These are phyloP conservation scores for Theonella swinhoei DNA, from an alignment of 37 sponge, comb jelly and placozoan genomes.

Conservation along the genomic window DNA sequence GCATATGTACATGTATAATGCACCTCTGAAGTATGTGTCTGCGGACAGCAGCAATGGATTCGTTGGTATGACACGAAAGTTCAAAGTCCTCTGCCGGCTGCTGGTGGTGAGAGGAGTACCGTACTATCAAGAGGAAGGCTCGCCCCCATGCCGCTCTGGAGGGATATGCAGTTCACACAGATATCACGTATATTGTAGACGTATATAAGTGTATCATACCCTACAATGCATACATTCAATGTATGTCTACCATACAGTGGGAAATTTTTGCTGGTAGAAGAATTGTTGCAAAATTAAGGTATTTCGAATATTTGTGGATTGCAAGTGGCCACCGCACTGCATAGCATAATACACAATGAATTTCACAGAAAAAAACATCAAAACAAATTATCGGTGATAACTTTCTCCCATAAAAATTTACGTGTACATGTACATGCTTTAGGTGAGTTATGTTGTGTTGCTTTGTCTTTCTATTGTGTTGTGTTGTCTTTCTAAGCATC, in stretches of 20 bases:
- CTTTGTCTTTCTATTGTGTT: too few relatives aligned
- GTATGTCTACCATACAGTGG: not conserved
- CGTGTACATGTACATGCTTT: too few relatives aligned
- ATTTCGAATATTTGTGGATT: not conserved
- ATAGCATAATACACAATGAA: too few relatives aligned
- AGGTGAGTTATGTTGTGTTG: too few relatives aligned
- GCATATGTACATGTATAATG: not conserved
- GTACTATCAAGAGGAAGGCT: slow-evolving; percentile 43
- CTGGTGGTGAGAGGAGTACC: slow-evolving; percentile 50
- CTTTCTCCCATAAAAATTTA: not conserved
- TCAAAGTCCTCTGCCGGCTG: slow-evolving; percentile 87
- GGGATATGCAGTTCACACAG: slow-evolving; percentile 3
- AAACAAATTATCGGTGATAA: too few relatives aligned
- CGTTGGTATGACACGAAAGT: slow-evolving; percentile 80
- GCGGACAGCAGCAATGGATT: slow-evolving; percentile 74
- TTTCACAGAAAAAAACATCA: too few relatives aligned
- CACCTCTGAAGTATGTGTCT: slow-evolving; percentile 81
- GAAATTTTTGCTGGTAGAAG: not conserved
- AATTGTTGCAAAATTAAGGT: not conserved
- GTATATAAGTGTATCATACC: not conserved
- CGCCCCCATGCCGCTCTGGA: slow-evolving; percentile 70
- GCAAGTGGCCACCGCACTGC: too few relatives aligned
- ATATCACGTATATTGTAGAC: not conserved
- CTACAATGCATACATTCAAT: not conserved
- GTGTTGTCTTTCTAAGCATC: too few relatives aligned